Percentiles rank a stretch among this genome's conserved stretches.
phyloP scores from a whole-genome alignment of 2,888 invertebrate species.

The Limnephilus rhombicus region DNA sequence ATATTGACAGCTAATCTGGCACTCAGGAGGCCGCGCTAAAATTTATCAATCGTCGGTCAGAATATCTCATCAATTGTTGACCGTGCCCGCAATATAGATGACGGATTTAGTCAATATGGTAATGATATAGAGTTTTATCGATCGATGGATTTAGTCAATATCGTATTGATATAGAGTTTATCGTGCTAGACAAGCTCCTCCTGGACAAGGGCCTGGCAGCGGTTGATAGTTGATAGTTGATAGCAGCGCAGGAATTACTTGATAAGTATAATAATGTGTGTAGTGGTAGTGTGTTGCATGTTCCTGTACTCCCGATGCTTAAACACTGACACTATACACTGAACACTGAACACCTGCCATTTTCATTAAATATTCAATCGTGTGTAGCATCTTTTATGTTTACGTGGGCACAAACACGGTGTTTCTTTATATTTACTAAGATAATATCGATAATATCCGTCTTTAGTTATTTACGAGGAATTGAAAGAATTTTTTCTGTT shows the following conservation, averaged over 20 bases:
- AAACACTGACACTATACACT: constrained; percentile 3
- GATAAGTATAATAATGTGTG: constrained; percentile 46
- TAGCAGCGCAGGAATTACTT: constrained; percentile 34
- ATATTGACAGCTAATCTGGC: too few species aligned
- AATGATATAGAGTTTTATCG: too few species aligned
- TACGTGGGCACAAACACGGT: constrained; percentile 49
- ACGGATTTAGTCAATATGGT: too few species aligned
- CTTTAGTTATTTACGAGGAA: constrained; percentile 32
- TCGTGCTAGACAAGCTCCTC: neutral
- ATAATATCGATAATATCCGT: constrained; percentile 43
- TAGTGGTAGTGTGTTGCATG: constrained; percentile 32
- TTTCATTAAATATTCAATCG: constrained; percentile 53
- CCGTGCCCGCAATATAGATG: too few species aligned
- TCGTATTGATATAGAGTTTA: too few species aligned
- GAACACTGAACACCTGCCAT: constrained; percentile 49
- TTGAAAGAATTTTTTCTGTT: neutral
- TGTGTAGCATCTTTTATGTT: constrained; percentile 45
- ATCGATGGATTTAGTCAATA: too few species aligned
- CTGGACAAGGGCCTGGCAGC: constrained; percentile 2
- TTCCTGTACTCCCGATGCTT: constrained; percentile 30
- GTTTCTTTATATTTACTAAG: constrained; percentile 52
- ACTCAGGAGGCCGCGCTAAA: too few species aligned
- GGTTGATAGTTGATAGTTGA: constrained; percentile 8
- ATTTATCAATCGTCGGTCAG: too few species aligned
- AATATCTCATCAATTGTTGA: too few species aligned